Evolutionary conservation across 92 coral and sea anemone genomes (phyloP).

Genomic region (Zoanthus solanderi): DNA sequence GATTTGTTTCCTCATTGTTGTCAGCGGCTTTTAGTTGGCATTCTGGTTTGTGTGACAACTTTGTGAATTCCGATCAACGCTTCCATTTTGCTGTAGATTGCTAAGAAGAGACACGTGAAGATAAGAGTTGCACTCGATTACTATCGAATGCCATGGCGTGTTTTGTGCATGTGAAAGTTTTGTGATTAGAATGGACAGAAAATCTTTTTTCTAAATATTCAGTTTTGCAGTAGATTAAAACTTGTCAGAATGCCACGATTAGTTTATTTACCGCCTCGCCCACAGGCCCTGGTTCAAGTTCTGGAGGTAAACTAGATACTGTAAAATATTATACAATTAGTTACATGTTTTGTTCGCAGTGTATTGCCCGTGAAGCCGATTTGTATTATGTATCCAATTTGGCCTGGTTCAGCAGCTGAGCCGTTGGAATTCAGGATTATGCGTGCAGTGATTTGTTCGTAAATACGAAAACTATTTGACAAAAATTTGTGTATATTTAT

Average conservation of each 20-base stretch:
- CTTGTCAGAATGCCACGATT: slow-evolving; percentile 26
- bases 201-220: not conserved
- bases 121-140: not conserved
- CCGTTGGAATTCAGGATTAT: not conserved
- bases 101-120: not conserved
- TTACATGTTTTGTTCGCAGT: not conserved
- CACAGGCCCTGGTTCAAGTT: slow-evolving; percentile 24
- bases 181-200: not conserved
- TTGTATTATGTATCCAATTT: not conserved
- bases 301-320: slow-evolving; percentile 13
- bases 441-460: not conserved
- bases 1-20: not conserved
- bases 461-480: not conserved
- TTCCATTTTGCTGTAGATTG: not conserved
- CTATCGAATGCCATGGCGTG: not conserved
- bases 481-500: not conserved
- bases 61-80: slow-evolving; percentile 47
- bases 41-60: slow-evolving; percentile 36
- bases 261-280: slow-evolving; percentile 24
- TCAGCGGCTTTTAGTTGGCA: not conserved
- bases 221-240: not conserved
- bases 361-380: not conserved
- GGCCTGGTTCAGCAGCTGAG: not conserved
- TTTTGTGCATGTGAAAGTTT: not conserved
- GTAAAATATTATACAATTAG: not conserved